Conservation (phyloP, 2,888 invertebrate genomes). For the Diaphora mendica region DNA sequence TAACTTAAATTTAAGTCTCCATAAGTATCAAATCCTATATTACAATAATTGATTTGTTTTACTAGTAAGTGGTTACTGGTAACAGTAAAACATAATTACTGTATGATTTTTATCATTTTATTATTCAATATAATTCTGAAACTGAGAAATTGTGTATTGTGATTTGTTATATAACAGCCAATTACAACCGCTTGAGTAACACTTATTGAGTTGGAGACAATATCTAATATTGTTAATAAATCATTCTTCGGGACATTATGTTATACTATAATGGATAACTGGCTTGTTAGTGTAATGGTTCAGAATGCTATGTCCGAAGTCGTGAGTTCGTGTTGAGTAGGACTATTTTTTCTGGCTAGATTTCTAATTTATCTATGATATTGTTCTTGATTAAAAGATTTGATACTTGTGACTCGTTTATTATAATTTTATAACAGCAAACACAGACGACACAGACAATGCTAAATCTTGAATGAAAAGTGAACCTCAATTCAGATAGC, state of each 20-base stretch:
- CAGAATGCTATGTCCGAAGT: too few species aligned
- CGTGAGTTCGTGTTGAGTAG: too few species aligned
- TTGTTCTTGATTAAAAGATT: too few species aligned
- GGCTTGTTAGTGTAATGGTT: too few species aligned
- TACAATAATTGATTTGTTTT: background rate
- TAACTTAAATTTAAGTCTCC: background rate
- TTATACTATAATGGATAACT: too few species aligned
- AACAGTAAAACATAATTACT: background rate
- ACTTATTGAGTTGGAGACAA: background rate
- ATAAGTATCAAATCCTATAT: background rate
- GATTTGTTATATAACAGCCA: constrained; percentile 4
- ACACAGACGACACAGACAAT: too few species aligned
- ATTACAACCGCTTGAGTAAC: background rate
- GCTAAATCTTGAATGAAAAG: too few species aligned
- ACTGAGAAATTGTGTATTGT: background rate
- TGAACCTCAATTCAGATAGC: too few species aligned
- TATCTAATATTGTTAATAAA: background rate
- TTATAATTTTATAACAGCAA: too few species aligned
- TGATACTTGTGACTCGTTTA: too few species aligned
- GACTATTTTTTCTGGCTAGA: too few species aligned
- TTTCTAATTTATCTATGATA: too few species aligned
- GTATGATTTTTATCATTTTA: background rate
- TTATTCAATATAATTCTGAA: constrained; percentile 2
- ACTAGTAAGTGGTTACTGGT: background rate
- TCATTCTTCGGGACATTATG: background rate